Evolutionary conservation across 2,797 vertebrate genomes (phyloP).

Genomic region (Microcaecilia unicolor): DNA sequence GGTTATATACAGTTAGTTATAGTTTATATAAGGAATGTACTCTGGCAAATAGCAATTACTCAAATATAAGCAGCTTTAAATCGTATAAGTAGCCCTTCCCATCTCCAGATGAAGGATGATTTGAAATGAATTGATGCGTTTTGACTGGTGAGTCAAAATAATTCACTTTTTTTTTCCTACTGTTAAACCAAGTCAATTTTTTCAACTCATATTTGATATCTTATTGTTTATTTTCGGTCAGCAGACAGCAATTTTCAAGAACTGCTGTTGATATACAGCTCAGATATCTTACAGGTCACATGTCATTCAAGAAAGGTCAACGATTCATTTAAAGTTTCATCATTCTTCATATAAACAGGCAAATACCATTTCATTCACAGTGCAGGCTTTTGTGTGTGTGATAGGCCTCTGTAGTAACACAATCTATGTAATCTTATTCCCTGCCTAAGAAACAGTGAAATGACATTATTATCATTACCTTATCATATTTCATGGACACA

Average conservation of each 20-base stretch:
- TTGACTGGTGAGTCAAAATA: conserved; percentile 71
- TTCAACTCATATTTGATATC: conserved; percentile 62
- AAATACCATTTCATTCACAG: conserved; percentile 52
- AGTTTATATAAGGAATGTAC: conserved; percentile 37
- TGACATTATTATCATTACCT: conserved; percentile 33
- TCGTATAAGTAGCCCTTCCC: conserved; percentile 34
- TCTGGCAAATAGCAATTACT: conserved; percentile 29
- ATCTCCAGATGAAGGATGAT: conserved; percentile 43
- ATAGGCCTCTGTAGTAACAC: conserved; percentile 27
- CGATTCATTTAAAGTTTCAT: conserved; percentile 77
- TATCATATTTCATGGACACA: conserved; percentile 26
- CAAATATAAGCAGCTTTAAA: conserved; percentile 29
- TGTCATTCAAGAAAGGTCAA: conserved; percentile 78
- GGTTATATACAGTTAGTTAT: no score
- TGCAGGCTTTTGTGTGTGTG: conserved; percentile 18
- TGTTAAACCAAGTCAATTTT: conserved; percentile 61
- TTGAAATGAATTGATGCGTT: conserved; percentile 54
- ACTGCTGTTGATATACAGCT: conserved; percentile 58
- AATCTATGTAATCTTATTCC: conserved; percentile 30
- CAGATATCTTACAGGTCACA: conserved; percentile 72
- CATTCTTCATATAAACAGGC: conserved; percentile 64
- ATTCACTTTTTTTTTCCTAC: conserved; percentile 38
- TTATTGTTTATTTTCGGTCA: conserved; percentile 73
- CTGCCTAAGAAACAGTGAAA: conserved; percentile 29
- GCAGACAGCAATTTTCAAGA: conserved; percentile 70